Evolutionary conservation across 1,140 invertebrate species (phyloP), one percentile per base, ranked within the genome.

Genomic region (Paralvinella palmiformis): DNA sequence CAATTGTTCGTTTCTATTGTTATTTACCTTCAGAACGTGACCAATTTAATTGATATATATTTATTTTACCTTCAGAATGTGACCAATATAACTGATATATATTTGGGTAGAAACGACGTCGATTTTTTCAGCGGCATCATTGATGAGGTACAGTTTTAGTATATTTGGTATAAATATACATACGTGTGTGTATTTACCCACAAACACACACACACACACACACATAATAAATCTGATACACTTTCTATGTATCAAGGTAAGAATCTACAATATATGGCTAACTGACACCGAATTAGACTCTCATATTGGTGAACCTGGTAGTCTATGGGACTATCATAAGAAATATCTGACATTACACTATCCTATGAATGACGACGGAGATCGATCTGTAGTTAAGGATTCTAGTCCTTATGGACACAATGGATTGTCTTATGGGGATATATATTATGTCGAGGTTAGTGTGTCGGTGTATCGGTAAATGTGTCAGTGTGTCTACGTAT

Each of bases 331-430:
- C 6, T 1, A 31, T 17, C 22, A 60, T 33, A 22, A 45, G 41
- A 41, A 60, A 37, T 60, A 60, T 22, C 20, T 60, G 41, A 60
- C 35, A 3, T 32, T n/a, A 10, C 58, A 60, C 58, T 60, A 41
- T 36, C 36, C 6, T 36, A 60, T 60, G 58, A 27, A 53, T 29
- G 58, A 60, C 58, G 44, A 60, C 35, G n/a, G n/a, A n/a, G n/a
- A n/a, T n/a, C n/a, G n/a, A n/a, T n/a, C n/a, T n/a, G n/a, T n/a
- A n/a, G n/a, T n/a, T n/a, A n/a, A n/a, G n/a, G n/a, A n/a, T n/a
- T n/a, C n/a, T n/a, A n/a, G n/a, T n/a, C n/a, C n/a, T n/a, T n/a
- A n/a, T n/a, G n/a, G n/a, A n/a, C n/a, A n/a, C n/a, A n/a, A n/a
- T n/a, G n/a, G n/a, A n/a, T n/a, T n/a, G n/a, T n/a, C n/a, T n/a